These are phyloP conservation scores for Trachymyrmex cornetzi DNA, from an alignment of 1,140 invertebrate species.

Conservation along the genomic window DNA sequence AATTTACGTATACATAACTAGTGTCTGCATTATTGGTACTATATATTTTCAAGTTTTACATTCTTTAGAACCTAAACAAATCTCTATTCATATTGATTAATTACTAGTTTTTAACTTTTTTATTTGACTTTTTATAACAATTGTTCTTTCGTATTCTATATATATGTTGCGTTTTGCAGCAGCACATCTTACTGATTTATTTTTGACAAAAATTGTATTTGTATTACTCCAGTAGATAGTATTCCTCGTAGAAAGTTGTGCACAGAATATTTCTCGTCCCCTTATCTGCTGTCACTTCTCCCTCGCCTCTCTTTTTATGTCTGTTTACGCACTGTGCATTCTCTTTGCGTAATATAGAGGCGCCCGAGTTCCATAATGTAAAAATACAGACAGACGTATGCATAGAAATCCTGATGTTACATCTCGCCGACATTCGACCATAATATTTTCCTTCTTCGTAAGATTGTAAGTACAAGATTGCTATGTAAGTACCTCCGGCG, in stretches of 20 bases:
- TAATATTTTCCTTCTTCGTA: conserved; percentile 32
- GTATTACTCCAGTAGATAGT: not conserved
- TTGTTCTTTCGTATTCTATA: not conserved
- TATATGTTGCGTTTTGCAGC: not conserved
- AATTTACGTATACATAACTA: too few species aligned
- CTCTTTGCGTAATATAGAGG: conserved; percentile 59
- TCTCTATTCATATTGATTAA: not conserved
- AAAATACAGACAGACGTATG: conserved; percentile 40
- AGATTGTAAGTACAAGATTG: not conserved
- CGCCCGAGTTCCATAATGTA: conserved; percentile 3
- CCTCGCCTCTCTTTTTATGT: conserved; percentile 40
- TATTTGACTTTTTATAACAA: not conserved
- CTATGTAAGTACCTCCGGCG: not conserved
- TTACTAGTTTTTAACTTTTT: not conserved
- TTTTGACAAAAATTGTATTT: not conserved
- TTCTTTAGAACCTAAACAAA: too few species aligned
- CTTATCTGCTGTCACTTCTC: conserved; percentile 56
- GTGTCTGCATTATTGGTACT: too few species aligned
- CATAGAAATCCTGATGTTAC: conserved; percentile 36
- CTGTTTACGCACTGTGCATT: conserved; percentile 54
- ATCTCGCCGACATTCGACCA: not conserved
- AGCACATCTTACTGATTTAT: not conserved
- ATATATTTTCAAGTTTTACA: too few species aligned
- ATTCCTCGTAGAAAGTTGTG: conserved; percentile 8
- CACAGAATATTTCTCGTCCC: conserved; percentile 38